These are phyloP conservation scores for Drosophila mulleri DNA, from an alignment of 2,888 invertebrate species.

Conservation along the genomic window DNA sequence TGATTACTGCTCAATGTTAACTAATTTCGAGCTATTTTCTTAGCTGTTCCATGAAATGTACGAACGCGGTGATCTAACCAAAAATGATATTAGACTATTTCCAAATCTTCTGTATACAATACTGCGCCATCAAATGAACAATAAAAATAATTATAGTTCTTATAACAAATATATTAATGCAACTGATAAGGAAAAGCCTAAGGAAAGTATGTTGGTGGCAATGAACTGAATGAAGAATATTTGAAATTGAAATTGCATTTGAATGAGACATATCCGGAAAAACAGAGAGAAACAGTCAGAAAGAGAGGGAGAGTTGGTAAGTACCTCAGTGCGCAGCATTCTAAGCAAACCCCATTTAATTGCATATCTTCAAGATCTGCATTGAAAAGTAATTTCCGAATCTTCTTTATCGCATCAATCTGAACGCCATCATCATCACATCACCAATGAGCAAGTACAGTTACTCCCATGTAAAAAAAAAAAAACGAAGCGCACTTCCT, in stretches of 20 bases:
- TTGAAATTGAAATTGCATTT: neutral
- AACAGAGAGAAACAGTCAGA: neutral
- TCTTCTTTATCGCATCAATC: neutral
- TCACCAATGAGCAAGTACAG: neutral
- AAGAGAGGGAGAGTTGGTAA: neutral
- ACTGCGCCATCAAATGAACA: conserved; percentile 13
- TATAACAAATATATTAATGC: neutral
- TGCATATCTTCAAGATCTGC: neutral
- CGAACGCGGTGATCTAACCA: conserved; percentile 57
- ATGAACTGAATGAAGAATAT: neutral
- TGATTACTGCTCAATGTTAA: neutral
- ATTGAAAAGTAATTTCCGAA: neutral
- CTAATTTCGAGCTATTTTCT: neutral
- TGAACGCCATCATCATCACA: no score
- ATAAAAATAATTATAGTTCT: neutral
- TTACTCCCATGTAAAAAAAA: neutral
- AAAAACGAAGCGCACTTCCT: neutral
- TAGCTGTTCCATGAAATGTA: conserved; percentile 67
- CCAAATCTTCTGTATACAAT: conserved; percentile 53
- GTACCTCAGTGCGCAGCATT: neutral
- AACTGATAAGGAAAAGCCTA: neutral
- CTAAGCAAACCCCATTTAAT: neutral
- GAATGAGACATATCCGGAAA: neutral
- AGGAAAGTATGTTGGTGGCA: neutral
- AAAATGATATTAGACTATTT: conserved; percentile 61